phyloP scores from a whole-genome alignment of 2,797 vertebrate genomes.

The Trachurus trachurus region DNA sequence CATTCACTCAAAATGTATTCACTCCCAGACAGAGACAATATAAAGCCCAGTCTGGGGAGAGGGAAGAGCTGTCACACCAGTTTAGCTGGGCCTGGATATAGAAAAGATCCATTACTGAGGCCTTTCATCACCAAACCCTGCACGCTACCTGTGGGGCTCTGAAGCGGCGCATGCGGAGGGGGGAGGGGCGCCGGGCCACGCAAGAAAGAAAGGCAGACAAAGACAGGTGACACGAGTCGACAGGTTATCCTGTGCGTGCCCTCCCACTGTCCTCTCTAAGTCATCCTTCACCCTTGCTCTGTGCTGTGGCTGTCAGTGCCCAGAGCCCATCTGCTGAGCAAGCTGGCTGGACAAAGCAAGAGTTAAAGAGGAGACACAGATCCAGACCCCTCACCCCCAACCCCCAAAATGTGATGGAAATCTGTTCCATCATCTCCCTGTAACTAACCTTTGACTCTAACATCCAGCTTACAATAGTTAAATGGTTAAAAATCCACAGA shows the following conservation, averaged over 20 bases:
- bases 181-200: neutral
- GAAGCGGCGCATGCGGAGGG: slow-evolving; percentile 21
- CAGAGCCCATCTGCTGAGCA: slow-evolving; percentile 67
- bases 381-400: slow-evolving; percentile 19
- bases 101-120: slow-evolving; percentile 77
- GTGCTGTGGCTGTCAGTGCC: slow-evolving; percentile 35
- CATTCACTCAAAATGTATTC: slow-evolving; percentile 67
- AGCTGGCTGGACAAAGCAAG: slow-evolving; percentile 63
- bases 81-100: slow-evolving; percentile 69
- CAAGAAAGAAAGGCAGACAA: slow-evolving; percentile 52
- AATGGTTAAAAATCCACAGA: slow-evolving; percentile 1
- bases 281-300: slow-evolving; percentile 66
- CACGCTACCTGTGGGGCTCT: slow-evolving; percentile 72
- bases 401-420: slow-evolving; percentile 7
- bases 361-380: slow-evolving; percentile 50
- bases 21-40: slow-evolving; percentile 61
- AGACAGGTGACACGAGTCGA: slow-evolving; percentile 73
- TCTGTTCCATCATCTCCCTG: neutral
- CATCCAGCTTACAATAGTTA: neutral
- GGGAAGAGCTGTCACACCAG: slow-evolving; percentile 76
- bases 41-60: slow-evolving; percentile 53
- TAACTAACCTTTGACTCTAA: neutral
- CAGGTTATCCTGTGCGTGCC: slow-evolving; percentile 68
- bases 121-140: slow-evolving; percentile 77
- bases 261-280: slow-evolving; percentile 56